phyloP scores from a whole-genome alignment of 2,797 vertebrate species.

The Amphiprion clarkii region DNA sequence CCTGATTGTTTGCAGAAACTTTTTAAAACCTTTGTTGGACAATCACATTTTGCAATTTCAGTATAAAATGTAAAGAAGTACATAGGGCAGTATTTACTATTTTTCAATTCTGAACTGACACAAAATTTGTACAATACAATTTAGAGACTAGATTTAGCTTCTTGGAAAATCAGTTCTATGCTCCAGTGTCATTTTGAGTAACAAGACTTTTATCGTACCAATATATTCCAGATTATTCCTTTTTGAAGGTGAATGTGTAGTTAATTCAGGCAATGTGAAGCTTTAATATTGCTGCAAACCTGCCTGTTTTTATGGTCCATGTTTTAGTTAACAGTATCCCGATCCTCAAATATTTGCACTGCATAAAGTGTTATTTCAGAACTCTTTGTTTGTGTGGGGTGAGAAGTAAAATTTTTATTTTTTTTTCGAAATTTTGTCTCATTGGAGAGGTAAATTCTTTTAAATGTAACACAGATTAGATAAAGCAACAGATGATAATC shows the following conservation, averaged over 20 bases:
- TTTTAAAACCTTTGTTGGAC: slow-evolving; percentile 19
- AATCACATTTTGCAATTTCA: slow-evolving; percentile 28
- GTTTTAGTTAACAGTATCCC: not conserved
- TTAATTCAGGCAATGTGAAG: slow-evolving; percentile 22
- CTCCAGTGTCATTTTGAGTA: not conserved
- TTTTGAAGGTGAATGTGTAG: slow-evolving; percentile 19
- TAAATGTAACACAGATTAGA: slow-evolving; percentile 4
- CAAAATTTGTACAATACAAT: not conserved
- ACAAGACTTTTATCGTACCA: not conserved
- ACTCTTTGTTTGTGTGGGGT: not conserved
- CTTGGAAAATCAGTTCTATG: not conserved
- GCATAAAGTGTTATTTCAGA: slow-evolving; percentile 6
- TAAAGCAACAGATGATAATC: not conserved
- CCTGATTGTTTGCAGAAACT: slow-evolving; percentile 1
- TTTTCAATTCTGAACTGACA: not conserved
- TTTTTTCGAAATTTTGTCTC: slow-evolving; percentile 1
- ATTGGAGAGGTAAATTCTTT: slow-evolving; percentile 2
- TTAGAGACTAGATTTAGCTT: slow-evolving; percentile 7
- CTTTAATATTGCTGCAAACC: slow-evolving; percentile 23
- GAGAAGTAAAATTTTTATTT: slow-evolving; percentile 4
- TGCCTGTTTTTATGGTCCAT: not conserved
- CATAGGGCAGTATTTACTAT: not conserved
- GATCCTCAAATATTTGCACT: not conserved
- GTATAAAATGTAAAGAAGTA: not conserved
- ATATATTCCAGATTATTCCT: not conserved